phyloP scores from a whole-genome alignment of 2,888 invertebrate genomes.

The Meloe dianella region DNA sequence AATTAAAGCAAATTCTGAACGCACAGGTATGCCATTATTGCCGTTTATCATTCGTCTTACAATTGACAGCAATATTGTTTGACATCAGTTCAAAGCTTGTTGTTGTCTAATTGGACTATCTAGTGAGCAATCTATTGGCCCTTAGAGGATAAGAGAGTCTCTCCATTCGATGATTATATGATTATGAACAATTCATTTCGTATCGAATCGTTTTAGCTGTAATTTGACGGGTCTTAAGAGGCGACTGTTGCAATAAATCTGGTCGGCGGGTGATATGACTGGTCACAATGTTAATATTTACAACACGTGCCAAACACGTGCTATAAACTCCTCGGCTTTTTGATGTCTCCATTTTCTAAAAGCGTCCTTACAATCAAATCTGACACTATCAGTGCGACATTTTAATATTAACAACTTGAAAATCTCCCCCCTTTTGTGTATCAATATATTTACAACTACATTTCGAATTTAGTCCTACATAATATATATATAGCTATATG shows the following conservation, averaged over 20 bases:
- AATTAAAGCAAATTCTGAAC: background rate
- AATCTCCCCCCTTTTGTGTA: background rate
- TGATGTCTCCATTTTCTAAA: constrained; percentile 31
- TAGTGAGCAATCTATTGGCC: constrained; percentile 5
- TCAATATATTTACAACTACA: constrained; percentile 4
- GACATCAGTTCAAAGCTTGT: background rate
- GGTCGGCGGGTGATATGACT: constrained; percentile 31
- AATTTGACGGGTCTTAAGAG: constrained; percentile 50
- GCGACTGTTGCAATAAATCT: constrained; percentile 30
- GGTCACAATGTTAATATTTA: constrained; percentile 54
- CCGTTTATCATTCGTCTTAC: background rate
- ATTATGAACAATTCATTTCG: constrained; percentile 33
- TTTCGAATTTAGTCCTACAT: background rate
- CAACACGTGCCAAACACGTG: constrained; percentile 49
- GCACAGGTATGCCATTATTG: background rate
- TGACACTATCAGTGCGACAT: constrained; percentile 12
- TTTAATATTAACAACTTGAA: constrained; percentile 15
- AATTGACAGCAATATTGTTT: background rate
- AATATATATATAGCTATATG: no score
- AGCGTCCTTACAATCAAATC: constrained; percentile 11
- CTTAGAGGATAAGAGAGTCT: background rate
- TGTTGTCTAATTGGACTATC: constrained; percentile 11
- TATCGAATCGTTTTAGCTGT: constrained; percentile 47
- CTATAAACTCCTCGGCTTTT: constrained; percentile 28
- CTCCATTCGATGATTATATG: background rate